Percentiles rank a stretch among this genome's conserved stretches.
phyloP scores from a whole-genome alignment of 1,140 invertebrate genomes.

The Cyphomyrmex costatus region DNA sequence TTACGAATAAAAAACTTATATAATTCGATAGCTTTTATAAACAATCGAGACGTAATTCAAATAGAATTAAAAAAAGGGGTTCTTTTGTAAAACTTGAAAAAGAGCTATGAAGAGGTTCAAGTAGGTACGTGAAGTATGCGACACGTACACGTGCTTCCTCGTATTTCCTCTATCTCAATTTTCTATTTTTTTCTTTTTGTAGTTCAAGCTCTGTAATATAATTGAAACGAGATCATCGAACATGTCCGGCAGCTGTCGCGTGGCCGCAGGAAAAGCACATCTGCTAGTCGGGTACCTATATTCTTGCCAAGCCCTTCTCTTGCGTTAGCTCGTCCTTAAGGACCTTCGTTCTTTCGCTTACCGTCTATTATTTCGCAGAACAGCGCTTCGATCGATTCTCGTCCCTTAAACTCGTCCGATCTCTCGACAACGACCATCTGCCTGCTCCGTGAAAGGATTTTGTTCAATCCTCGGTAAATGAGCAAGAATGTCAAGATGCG shows the following conservation, averaged over 20 bases:
- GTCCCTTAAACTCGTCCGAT: slow-evolving; percentile 5
- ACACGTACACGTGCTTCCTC: neutral
- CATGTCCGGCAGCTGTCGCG: slow-evolving; percentile 73
- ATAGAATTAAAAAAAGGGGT: neutral
- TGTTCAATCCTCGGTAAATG: neutral
- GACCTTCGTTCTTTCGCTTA: slow-evolving; percentile 43
- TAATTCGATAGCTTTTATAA: neutral
- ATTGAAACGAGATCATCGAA: slow-evolving; percentile 60
- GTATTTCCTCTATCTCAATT: slow-evolving; percentile 7
- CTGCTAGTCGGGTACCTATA: slow-evolving; percentile 62
- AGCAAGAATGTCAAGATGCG: neutral
- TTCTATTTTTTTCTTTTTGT: neutral
- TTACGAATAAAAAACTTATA: neutral
- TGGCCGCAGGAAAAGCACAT: slow-evolving; percentile 68
- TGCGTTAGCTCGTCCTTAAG: slow-evolving; percentile 33
- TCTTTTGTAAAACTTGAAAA: neutral
- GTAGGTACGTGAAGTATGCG: neutral
- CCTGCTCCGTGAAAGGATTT: slow-evolving; percentile 33
- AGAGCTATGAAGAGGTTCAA: neutral
- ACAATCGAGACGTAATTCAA: neutral
- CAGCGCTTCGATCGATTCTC: slow-evolving; percentile 48
- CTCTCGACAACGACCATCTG: slow-evolving; percentile 66
- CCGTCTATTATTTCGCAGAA: slow-evolving; percentile 65
- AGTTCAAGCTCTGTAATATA: slow-evolving; percentile 24
- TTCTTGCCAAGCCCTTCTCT: slow-evolving; percentile 31